Conservation (phyloP, 2,888 invertebrate species). For the Drosophila flavopinicola region DNA sequence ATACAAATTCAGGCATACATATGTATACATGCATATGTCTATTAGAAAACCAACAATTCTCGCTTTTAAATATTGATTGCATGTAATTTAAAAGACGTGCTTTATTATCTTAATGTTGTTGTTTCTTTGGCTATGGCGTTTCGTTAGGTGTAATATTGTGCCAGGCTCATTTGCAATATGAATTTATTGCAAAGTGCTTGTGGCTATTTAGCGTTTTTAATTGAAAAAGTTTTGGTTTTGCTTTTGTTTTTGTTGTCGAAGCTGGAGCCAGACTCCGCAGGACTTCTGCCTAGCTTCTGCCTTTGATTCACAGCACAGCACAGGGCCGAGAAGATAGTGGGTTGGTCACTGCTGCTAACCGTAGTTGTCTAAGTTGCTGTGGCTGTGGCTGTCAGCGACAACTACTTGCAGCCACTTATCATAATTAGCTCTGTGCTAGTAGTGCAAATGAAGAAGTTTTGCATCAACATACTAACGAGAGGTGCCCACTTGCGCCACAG, state of each 20-base stretch:
- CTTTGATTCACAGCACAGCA: slow-evolving; percentile 21
- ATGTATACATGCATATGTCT: neutral
- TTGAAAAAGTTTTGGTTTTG: slow-evolving; percentile 69
- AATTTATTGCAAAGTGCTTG: slow-evolving; percentile 71
- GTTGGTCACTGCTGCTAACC: slow-evolving; percentile 41
- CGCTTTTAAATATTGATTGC: neutral
- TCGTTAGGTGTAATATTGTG: slow-evolving; percentile 61
- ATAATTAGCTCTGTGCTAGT: slow-evolving; percentile 61
- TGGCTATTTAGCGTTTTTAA: slow-evolving; percentile 73
- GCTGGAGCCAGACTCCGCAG: slow-evolving; percentile 20
- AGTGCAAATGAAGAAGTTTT: slow-evolving; percentile 61
- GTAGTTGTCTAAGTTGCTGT: slow-evolving; percentile 37
- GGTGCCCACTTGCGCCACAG: slow-evolving; percentile 50
- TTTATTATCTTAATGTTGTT: slow-evolving; percentile 38
- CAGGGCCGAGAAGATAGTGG: slow-evolving; percentile 11
- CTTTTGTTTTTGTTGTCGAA: slow-evolving; percentile 64
- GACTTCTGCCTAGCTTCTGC: slow-evolving; percentile 14
- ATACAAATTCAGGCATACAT: neutral
- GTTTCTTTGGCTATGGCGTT: slow-evolving; percentile 26
- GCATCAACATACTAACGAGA: slow-evolving; percentile 43
- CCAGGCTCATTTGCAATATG: slow-evolving; percentile 50
- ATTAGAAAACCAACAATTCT: neutral
- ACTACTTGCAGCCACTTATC: slow-evolving; percentile 71
- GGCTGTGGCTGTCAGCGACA: slow-evolving; percentile 58
- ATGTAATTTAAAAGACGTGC: slow-evolving; percentile 10